phyloP scores from a whole-genome alignment of 2,888 invertebrate species.

The Drosophila peninsularis region DNA sequence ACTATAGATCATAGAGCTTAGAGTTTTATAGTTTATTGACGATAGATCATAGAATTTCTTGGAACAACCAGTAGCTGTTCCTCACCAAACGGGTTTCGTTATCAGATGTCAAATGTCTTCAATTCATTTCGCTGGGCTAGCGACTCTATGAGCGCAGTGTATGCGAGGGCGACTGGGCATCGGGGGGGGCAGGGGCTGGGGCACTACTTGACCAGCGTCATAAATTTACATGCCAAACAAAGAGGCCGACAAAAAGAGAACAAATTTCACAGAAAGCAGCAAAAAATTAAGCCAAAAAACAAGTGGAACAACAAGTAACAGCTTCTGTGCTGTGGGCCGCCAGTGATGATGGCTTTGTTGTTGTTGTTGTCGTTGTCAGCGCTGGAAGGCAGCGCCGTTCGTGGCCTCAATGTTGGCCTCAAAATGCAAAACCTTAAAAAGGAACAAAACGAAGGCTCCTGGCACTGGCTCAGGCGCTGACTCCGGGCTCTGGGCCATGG shows the following conservation, averaged over 20 bases:
- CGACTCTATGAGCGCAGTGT: conserved; percentile 28
- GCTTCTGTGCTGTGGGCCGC: conserved; percentile 50
- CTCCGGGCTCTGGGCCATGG: neutral
- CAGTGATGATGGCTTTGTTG: conserved; percentile 37
- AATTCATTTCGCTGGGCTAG: neutral
- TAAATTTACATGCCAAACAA: conserved; percentile 72
- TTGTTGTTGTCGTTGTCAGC: conserved; percentile 31
- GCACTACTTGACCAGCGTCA: conserved; percentile 71
- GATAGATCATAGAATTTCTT: too few species aligned
- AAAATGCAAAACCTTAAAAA: conserved; percentile 82
- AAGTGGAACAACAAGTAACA: conserved; percentile 39
- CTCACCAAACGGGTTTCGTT: too few species aligned
- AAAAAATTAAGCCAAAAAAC: conserved; percentile 11
- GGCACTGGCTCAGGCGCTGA: neutral
- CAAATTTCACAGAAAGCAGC: conserved; percentile 5
- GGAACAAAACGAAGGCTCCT: conserved; percentile 67
- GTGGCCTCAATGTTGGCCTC: conserved; percentile 82
- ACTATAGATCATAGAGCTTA: too few species aligned
- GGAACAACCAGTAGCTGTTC: too few species aligned
- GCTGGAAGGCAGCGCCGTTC: conserved; percentile 60
- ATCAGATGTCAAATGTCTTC: too few species aligned
- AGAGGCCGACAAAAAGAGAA: conserved; percentile 49
- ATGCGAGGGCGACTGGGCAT: conserved; percentile 2
- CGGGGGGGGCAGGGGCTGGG: conserved; percentile 21
- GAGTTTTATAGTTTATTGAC: too few species aligned